Conservation (phyloP, 1,140 invertebrate genomes). For the Cotesia vestalis region DNA sequence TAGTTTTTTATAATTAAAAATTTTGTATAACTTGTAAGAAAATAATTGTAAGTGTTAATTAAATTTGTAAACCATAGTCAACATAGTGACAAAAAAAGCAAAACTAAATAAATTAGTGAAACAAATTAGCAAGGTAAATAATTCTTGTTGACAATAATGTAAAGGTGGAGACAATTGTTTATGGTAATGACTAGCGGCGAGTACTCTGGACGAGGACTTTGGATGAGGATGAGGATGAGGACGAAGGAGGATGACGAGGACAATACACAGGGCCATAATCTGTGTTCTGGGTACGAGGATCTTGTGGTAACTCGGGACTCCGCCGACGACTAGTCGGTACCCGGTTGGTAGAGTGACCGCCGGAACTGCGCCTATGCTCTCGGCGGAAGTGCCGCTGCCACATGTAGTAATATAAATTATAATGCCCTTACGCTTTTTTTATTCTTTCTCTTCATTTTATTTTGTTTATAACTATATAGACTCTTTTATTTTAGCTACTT, state of each 20-base stretch:
- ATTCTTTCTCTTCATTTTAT: constrained; percentile 3
- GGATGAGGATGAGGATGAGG: constrained; percentile 5
- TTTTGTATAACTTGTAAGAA: neutral
- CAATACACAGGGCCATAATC: constrained; percentile 60
- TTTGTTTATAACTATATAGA: constrained; percentile 26
- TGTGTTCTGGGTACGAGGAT: constrained; percentile 64
- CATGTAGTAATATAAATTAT: constrained; percentile 67
- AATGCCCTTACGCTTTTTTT: constrained; percentile 62
- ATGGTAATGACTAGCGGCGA: neutral
- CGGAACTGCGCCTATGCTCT: constrained; percentile 65
- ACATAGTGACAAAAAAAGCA: too few relatives aligned
- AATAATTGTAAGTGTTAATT: too few relatives aligned
- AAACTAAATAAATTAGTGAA: too few relatives aligned
- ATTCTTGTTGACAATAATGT: too few relatives aligned
- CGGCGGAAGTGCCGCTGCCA: constrained; percentile 63
- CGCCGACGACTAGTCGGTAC: too few relatives aligned
- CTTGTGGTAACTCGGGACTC: constrained; percentile 47
- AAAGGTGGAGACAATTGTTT: neutral
- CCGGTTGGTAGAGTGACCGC: constrained; percentile 53
- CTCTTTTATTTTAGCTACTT: constrained; percentile 41
- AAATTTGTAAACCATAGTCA: too few relatives aligned
- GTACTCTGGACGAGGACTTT: neutral
- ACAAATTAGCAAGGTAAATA: too few relatives aligned
- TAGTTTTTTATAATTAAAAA: too few relatives aligned
- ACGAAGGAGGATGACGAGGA: constrained; percentile 7